Percentiles rank a stretch among this genome's conserved stretches.
Conservation (phyloP, 2,797 vertebrate species). For the Avahi laniger region DNA sequence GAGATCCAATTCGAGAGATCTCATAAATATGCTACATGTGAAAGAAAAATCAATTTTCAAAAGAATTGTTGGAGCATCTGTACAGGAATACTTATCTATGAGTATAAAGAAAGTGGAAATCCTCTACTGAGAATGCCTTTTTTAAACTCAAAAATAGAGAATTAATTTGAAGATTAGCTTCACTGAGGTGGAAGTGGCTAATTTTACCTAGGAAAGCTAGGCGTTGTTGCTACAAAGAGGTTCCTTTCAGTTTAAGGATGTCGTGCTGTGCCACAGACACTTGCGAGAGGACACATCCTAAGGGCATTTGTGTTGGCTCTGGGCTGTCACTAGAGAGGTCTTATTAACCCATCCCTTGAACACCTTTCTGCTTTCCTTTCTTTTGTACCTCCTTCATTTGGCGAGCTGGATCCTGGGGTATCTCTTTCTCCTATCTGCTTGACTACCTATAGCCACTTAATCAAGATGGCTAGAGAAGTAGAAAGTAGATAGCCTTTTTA, state of each 20-base stretch:
- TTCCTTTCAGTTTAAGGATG: neutral
- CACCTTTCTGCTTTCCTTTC: neutral
- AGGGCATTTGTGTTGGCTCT: neutral
- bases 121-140: neutral
- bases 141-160: neutral
- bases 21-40: neutral
- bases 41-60: neutral
- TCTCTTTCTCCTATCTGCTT: neutral
- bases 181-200: neutral
- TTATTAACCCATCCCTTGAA: neutral
- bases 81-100: neutral
- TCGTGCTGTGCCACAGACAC: neutral
- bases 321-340: neutral
- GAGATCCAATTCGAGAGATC: neutral
- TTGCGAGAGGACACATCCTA: neutral
- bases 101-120: neutral
- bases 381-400: neutral
- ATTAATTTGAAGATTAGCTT: neutral
- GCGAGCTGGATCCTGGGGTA: neutral
- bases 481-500: neutral
- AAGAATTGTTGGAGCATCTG: neutral
- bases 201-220: neutral
- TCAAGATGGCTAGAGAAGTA: neutral
- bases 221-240: neutral
- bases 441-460: neutral